A percentile compares a stretch with the other conserved stretches of the same genome.
These are phyloP conservation scores for Nyleta sp. DNA, from an alignment of 2,888 invertebrate species.

Conservation along the genomic window DNA sequence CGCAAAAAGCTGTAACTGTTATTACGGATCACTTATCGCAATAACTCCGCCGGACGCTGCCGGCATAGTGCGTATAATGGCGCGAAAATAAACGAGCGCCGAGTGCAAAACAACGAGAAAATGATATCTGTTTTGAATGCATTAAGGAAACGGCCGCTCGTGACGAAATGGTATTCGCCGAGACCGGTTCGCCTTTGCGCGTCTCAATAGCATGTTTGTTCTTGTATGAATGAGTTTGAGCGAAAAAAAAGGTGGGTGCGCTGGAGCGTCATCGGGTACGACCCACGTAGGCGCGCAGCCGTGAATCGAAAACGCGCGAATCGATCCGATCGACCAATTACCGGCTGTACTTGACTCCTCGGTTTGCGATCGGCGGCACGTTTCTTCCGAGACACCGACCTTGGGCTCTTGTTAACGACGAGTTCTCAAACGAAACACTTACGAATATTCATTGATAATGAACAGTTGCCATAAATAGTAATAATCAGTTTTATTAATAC, in stretches of 20 bases:
- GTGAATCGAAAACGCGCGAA: conserved; percentile 47
- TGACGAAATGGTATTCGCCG: conserved; percentile 55
- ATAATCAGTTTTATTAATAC: too few relatives aligned
- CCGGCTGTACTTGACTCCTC: background rate
- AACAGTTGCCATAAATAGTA: too few relatives aligned
- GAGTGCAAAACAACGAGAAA: conserved; percentile 49
- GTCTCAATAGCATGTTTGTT: conserved; percentile 54
- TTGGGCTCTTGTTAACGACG: conserved; percentile 3
- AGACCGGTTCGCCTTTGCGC: conserved; percentile 66
- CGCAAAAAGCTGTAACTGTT: too few relatives aligned
- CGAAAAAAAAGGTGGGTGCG: conserved; percentile 59
- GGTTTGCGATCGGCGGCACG: background rate
- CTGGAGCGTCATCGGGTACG: conserved; percentile 60
- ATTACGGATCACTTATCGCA: background rate
- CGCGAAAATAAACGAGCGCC: conserved; percentile 41
- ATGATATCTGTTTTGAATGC: conserved; percentile 57
- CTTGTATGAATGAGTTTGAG: conserved; percentile 59
- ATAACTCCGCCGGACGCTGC: background rate
- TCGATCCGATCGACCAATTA: conserved; percentile 49
- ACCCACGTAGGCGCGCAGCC: conserved; percentile 58
- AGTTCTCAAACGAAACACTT: too few relatives aligned
- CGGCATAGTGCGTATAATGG: background rate
- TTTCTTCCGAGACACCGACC: too few relatives aligned
- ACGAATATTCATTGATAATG: too few relatives aligned
- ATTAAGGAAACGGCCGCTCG: conserved; percentile 55